Percentiles rank a stretch among this genome's conserved stretches.
These are phyloP conservation scores for Gryllus longicercus DNA, from an alignment of 2,888 invertebrate genomes.

Conservation along the genomic window DNA sequence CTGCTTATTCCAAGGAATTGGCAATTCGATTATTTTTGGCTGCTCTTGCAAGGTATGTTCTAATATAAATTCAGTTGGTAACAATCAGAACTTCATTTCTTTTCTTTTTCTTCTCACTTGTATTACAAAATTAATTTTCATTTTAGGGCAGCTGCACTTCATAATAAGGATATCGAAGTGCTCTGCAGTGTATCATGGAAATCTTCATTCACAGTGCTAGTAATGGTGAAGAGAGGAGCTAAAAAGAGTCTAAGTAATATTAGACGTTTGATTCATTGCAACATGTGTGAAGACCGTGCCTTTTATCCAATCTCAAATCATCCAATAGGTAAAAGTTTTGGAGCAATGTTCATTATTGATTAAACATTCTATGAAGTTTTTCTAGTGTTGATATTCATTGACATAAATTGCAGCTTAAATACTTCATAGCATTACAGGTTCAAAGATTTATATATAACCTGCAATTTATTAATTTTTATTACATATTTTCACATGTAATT, in stretches of 20 bases:
- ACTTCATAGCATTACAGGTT: no score
- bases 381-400: no score
- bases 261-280: constrained; percentile 40
- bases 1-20: constrained; percentile 41
- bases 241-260: constrained; percentile 39
- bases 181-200: constrained; percentile 39
- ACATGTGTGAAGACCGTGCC: constrained; percentile 42
- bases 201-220: constrained; percentile 40
- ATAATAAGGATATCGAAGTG: constrained; percentile 41
- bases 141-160: constrained; percentile 41
- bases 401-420: no score
- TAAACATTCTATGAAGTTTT: background rate
- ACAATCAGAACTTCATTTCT: no score
- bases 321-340: constrained; percentile 38
- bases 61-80: background rate
- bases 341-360: background rate
- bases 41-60: constrained; percentile 40
- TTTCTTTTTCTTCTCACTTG: no score
- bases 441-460: no score
- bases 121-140: background rate
- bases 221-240: constrained; percentile 40
- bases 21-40: constrained; percentile 41
- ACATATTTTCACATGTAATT: no score
- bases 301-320: constrained; percentile 40
- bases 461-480: no score